Percentiles rank a stretch among this genome's conserved stretches.
phyloP scores from a whole-genome alignment of 2,113 vertebrate species.

The Silurus asotus region DNA sequence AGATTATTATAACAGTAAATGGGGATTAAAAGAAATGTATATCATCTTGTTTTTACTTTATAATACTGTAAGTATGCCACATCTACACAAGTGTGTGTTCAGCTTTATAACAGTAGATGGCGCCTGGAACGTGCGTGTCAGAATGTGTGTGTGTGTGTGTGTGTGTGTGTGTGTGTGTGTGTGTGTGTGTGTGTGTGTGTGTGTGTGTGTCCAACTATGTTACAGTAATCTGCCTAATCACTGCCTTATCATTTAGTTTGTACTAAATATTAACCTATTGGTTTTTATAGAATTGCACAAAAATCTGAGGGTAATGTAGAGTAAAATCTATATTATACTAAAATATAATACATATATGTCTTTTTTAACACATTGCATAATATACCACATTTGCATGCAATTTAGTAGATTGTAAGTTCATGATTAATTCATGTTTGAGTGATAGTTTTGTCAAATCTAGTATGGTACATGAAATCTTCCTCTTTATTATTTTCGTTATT shows the following conservation, averaged over 20 bases:
- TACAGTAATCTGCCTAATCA: background rate
- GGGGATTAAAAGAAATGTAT: too few relatives aligned
- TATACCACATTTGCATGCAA: too few relatives aligned
- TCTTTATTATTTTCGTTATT: background rate
- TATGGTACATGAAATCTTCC: background rate
- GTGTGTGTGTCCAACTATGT: background rate
- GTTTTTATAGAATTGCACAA: too few relatives aligned
- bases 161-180: background rate
- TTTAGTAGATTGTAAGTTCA: too few relatives aligned
- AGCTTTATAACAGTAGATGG: conserved; percentile 24
- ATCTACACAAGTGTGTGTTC: too few relatives aligned
- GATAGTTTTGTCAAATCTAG: background rate
- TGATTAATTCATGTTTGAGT: background rate
- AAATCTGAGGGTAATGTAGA: too few relatives aligned
- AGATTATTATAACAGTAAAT: too few relatives aligned
- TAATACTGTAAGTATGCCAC: background rate
- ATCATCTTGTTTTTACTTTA: too few relatives aligned
- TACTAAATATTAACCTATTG: background rate
- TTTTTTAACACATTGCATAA: too few relatives aligned
- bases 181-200: background rate
- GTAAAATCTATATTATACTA: too few relatives aligned
- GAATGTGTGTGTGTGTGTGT: background rate
- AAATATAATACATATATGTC: too few relatives aligned
- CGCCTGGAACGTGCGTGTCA: background rate
- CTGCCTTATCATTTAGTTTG: background rate